These are phyloP conservation scores for Thalassarche chlororhynchos DNA, from an alignment of 2,113 vertebrate species.

Conservation along the genomic window DNA sequence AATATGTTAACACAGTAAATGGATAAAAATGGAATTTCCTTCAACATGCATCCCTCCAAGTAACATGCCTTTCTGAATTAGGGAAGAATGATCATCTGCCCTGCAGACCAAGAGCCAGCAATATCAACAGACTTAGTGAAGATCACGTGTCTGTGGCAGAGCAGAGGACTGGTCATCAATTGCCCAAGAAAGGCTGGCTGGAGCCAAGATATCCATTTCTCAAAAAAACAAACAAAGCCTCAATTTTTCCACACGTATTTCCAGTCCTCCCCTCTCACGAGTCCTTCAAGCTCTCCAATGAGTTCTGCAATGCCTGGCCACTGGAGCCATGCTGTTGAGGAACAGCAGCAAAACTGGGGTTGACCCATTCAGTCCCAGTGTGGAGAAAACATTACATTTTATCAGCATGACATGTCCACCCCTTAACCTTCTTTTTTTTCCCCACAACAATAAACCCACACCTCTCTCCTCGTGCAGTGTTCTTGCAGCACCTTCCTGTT, in stretches of 20 bases:
- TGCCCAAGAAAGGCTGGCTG: not conserved
- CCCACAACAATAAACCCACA: not conserved
- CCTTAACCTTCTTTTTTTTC: not conserved
- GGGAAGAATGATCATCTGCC: not conserved
- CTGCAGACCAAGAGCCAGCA: not conserved
- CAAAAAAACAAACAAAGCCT: not conserved
- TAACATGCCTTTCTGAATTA: not conserved
- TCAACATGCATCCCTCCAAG: not conserved
- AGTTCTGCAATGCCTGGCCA: not conserved
- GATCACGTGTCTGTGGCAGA: not conserved
- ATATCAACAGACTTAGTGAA: not conserved
- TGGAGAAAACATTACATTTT: not conserved
- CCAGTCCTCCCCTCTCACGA: not conserved
- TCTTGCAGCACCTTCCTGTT: not conserved
- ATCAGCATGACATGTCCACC: not conserved
- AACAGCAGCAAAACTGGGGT: not conserved
- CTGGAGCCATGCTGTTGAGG: not conserved
- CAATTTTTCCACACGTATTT: not conserved
- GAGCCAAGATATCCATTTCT: not conserved
- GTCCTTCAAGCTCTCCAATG: rapidly evolving
- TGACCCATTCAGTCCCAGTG: not conserved
- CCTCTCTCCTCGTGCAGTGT: not conserved
- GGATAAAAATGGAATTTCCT: not conserved
- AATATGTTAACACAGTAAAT: not conserved
- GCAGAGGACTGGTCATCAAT: not conserved